Evolutionary conservation across 2,113 vertebrate genomes (phyloP), one percentile per base, ranked within the genome.

Genomic region (Macroglossus sobrinus): DNA sequence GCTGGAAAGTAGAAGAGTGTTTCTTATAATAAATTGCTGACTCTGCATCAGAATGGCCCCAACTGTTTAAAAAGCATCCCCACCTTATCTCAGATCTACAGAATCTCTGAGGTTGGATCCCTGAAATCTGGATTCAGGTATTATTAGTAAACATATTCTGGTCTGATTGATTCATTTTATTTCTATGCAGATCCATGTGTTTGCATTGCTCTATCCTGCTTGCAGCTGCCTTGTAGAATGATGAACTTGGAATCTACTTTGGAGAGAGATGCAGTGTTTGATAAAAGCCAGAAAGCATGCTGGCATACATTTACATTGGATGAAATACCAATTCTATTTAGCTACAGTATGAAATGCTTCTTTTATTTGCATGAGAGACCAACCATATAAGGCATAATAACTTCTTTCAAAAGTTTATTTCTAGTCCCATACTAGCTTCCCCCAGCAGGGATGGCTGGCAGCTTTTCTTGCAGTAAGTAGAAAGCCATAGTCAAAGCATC

Each of bases 371-470:
- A 96, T 97, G 96, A 78, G 89, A 97, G 94, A 96, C 94, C 97
- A 97, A 88, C 94, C 96, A 93, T 94, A 97, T 57, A 97, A 84
- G 92, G 86, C 92, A 96, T 33, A 97, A 92, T 47, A 80, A 94
- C 84, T 97, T 97, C 96, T 98, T 96, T 97, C 72, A 90, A 91
- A 98, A 98, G 90, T 96, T 98, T 97, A 96, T 92, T 96, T 93
- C 89, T 90, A 92, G 68, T 94, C 93, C 96, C 96, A 63, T 35
- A 94, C 85, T 94, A 97, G 91, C 93, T 45, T 97, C 89, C 91
- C 97, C 95, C 95, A 96, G 91, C 96, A 97, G 97, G 97, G 96
- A 98, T 87, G 92, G 96, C 87, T 93, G 96, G 96, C 98, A 98
- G 84, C 82, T 96, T 97, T 97, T 96, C 61, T 85, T 96, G 50